Percentiles rank a stretch among this genome's conserved stretches.
Conservation (phyloP, 2,797 vertebrate genomes). For the Sparus aurata region DNA sequence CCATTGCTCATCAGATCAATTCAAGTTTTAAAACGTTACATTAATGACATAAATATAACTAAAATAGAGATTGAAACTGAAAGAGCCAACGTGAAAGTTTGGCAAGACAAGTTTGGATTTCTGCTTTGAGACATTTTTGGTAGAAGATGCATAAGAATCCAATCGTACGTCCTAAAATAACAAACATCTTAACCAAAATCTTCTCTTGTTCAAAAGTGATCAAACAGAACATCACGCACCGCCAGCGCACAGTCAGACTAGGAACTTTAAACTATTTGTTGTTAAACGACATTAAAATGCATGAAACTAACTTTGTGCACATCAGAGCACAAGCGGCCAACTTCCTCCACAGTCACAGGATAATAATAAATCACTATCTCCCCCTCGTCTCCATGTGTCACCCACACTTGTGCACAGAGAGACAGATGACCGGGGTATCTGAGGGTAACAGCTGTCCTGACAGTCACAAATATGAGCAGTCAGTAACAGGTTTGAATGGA, state of each 20-base stretch:
- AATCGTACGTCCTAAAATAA: not conserved
- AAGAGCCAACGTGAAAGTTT: not conserved
- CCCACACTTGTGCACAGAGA: slow-evolving; percentile 58
- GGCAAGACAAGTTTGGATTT: not conserved
- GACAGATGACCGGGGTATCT: slow-evolving; percentile 38
- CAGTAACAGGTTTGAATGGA: slow-evolving; percentile 45
- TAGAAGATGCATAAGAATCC: not conserved
- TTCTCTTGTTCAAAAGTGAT: not conserved
- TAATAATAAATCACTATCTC: not conserved
- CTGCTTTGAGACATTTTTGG: too few species aligned
- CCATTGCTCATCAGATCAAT: not conserved
- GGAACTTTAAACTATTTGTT: not conserved
- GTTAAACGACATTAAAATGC: slow-evolving; percentile 3
- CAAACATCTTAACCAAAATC: not conserved
- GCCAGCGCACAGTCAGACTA: too few species aligned
- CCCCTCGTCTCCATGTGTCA: slow-evolving; percentile 54
- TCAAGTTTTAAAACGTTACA: not conserved
- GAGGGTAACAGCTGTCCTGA: slow-evolving; percentile 62
- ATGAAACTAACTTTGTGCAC: slow-evolving; percentile 1
- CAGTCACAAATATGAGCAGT: slow-evolving; percentile 9
- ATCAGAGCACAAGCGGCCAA: not conserved
- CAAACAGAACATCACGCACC: too few species aligned
- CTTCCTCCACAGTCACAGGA: slow-evolving; percentile 3
- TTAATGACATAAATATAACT: too few species aligned
- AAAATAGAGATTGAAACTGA: not conserved